Evolutionary conservation across 2,888 invertebrate genomes (phyloP), one percentile per base, ranked within the genome.

Genomic region (Microctonus aethiopoides): DNA sequence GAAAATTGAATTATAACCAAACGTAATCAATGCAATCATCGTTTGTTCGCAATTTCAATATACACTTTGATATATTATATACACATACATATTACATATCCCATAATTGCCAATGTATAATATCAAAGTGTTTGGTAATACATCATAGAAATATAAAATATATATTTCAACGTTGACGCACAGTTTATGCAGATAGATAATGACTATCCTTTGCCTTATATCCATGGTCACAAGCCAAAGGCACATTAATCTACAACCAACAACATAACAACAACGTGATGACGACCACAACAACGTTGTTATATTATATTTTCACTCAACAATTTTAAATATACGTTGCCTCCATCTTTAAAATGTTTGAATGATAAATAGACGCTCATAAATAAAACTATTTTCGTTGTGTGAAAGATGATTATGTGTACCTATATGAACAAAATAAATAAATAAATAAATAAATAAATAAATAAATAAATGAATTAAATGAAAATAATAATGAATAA

Each of bases 151-250:
- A 64, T 54, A 63, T 56, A 34, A 32, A 54, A n/a, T n/a, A n/a
- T 52, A 52, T 54, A 64, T 64, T 64, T 64, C 54, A 54, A 64
- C 64, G 64, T 64, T 34, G 39, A 24, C 60, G 60, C 20, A 46
- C 13, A 20, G 29, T 52, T 64, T 64, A 64, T 64, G 36, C 64
- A 54, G 64, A 62, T 62, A 62, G 46, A 64, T 64, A 64, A 64
- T 64, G 54, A 52, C 64, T 64, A 64, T 46, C 29, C 64, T 64
- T 22, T 22, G n/a, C n/a, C 51, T 34, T 34, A 1, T 64, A 54
- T 64, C 64, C 64, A 64, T 54, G 64, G 52, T 52, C 64, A 41
- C n/a, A n/a, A 32, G 32, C 64, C 36, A 34, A 54, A 64, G 52
- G 54, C 36, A 64, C 64, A 64, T 54, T 64, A 64, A 64, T 64